Evolutionary conservation across 2,888 invertebrate genomes (phyloP).

Genomic region (Melinopterus prodromus): DNA sequence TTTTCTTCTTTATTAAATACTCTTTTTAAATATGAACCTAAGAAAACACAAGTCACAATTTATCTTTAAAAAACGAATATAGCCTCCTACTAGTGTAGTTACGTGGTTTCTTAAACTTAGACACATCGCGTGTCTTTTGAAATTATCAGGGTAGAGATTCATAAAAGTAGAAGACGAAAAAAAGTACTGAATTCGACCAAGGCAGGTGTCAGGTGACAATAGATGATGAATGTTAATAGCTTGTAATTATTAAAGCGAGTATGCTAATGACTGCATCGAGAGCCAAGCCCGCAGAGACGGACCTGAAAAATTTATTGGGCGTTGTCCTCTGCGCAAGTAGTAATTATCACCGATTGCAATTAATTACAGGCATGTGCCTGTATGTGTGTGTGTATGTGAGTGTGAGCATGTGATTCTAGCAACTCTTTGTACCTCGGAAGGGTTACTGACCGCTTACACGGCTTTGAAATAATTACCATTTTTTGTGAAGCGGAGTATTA

Average conservation of each 20-base stretch:
- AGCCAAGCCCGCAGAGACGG: conserved; percentile 34
- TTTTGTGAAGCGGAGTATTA: background rate
- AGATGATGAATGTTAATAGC: conserved; percentile 48
- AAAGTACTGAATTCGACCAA: conserved; percentile 23
- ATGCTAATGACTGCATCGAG: conserved; percentile 43
- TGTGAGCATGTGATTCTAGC: conserved; percentile 22
- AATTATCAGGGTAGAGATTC: conserved; percentile 22
- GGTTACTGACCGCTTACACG: conserved; percentile 24
- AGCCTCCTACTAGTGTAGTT: no score
- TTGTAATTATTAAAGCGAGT: conserved; percentile 45
- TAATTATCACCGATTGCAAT: conserved; percentile 36
- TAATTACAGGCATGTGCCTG: conserved; percentile 28
- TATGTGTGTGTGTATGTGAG: conserved; percentile 18
- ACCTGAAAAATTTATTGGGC: conserved; percentile 37
- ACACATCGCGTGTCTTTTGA: background rate
- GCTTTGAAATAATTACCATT: conserved; percentile 16
- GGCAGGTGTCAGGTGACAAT: conserved; percentile 47
- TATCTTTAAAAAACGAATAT: no score
- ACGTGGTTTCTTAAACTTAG: no score
- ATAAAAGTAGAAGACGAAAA: conserved; percentile 24
- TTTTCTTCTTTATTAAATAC: no score
- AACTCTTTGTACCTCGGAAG: conserved; percentile 12
- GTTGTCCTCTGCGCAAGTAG: conserved; percentile 33
- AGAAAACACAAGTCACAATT: no score
- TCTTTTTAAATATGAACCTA: no score